phyloP scores from a whole-genome alignment of 2,797 vertebrate species.

The Pseudochirops corinnae region DNA sequence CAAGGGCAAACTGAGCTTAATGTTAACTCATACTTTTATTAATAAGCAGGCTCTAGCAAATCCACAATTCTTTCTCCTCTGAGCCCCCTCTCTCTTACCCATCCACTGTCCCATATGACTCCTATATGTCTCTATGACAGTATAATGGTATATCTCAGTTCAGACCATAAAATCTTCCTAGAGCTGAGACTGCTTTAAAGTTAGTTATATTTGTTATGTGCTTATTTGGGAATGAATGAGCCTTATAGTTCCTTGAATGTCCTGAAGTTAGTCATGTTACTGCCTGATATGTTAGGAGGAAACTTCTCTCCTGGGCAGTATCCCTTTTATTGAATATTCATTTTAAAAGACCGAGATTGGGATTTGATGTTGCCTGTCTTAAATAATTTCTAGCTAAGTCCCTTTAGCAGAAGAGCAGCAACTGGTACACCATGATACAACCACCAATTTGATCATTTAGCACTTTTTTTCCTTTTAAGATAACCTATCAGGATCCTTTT shows the following conservation, averaged over 20 bases:
- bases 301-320: not conserved
- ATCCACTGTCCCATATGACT: not conserved
- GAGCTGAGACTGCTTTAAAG: not conserved
- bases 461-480: too few species aligned
- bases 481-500: too few species aligned
- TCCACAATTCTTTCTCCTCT: not conserved
- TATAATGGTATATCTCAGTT: not conserved
- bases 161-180: not conserved
- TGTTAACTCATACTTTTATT: not conserved
- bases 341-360: constrained; percentile 5
- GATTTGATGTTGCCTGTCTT: not conserved
- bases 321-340: not conserved
- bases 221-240: not conserved
- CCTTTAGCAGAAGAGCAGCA: not conserved
- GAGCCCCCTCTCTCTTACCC: too few species aligned
- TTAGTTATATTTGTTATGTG: not conserved
- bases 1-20: not conserved
- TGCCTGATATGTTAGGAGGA: not conserved
- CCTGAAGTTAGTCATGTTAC: not conserved
- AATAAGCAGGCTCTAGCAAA: not conserved
- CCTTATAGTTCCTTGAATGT: not conserved
- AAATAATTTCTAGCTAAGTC: not conserved
- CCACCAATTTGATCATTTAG: not conserved
- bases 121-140: not conserved
- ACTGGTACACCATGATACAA: not conserved